Percentiles rank a stretch among this genome's conserved stretches.
Conservation (phyloP, 2,113 vertebrate genomes). For the Illadopsis cleaveri region DNA sequence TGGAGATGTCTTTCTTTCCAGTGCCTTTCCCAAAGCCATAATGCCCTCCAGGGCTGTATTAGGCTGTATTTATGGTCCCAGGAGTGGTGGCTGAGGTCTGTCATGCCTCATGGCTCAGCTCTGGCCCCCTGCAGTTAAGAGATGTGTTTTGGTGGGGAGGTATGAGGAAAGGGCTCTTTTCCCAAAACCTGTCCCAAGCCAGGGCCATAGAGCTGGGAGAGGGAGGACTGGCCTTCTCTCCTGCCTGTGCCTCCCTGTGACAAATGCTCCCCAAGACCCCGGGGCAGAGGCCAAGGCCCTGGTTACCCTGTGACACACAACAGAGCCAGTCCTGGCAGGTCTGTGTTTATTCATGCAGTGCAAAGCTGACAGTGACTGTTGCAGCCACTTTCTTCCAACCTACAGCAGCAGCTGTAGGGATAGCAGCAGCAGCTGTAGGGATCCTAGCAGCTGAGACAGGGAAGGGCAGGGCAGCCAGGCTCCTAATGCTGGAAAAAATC, state of each 20-base stretch:
- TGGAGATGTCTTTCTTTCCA: slow-evolving; percentile 41
- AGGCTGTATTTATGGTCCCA: fast-evolving
- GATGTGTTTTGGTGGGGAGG: too few relatives aligned
- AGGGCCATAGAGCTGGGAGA: too few relatives aligned
- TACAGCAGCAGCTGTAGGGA: not conserved
- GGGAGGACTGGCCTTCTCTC: not conserved
- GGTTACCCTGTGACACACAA: not conserved
- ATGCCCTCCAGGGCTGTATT: fast-evolving
- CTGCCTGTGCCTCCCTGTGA: not conserved
- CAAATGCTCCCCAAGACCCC: not conserved
- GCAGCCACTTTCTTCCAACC: slow-evolving; percentile 10
- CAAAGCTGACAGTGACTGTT: slow-evolving; percentile 32
- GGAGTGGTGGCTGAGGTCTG: fast-evolving
- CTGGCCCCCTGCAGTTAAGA: too few relatives aligned
- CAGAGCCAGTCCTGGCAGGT: not conserved
- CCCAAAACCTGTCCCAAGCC: not conserved
- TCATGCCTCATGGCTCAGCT: not conserved
- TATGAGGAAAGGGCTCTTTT: not conserved
- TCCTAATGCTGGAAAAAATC: slow-evolving; percentile 18
- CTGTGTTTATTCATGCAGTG: not conserved
- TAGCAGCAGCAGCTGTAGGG: not conserved
- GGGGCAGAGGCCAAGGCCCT: not conserved
- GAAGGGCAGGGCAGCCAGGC: not conserved
- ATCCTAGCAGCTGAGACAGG: too few relatives aligned
- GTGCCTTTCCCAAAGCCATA: not conserved